Percentiles rank a stretch among this genome's conserved stretches.
Conservation (phyloP, 2,888 invertebrate genomes). For the Spodoptera exigua region DNA sequence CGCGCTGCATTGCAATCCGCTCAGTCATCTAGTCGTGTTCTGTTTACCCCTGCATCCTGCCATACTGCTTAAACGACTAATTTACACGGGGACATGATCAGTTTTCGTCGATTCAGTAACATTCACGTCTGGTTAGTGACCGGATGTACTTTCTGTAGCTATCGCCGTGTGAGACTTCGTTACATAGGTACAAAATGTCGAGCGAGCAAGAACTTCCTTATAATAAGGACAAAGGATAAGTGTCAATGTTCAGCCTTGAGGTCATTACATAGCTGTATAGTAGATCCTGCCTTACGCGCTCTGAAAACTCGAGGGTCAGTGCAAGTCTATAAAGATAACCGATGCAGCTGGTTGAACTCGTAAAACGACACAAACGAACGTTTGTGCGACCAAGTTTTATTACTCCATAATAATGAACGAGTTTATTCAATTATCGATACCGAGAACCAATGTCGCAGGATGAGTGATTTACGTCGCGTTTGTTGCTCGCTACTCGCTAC, state of each 20-base stretch:
- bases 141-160: slow-evolving; percentile 43
- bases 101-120: slow-evolving; percentile 42
- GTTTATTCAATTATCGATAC: slow-evolving; percentile 87
- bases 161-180: slow-evolving; percentile 14
- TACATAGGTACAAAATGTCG: background rate
- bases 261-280: slow-evolving; percentile 32
- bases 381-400: slow-evolving; percentile 81
- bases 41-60: slow-evolving; percentile 62
- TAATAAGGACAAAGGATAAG: slow-evolving; percentile 11
- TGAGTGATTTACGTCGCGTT: slow-evolving; percentile 78
- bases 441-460: slow-evolving; percentile 79
- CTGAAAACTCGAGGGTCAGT: slow-evolving; percentile 75
- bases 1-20: slow-evolving; percentile 78
- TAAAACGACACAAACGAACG: slow-evolving; percentile 82
- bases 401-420: slow-evolving; percentile 83
- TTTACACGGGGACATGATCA: slow-evolving; percentile 46
- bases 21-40: slow-evolving; percentile 71
- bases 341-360: slow-evolving; percentile 84
- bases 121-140: slow-evolving; percentile 30
- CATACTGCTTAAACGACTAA: slow-evolving; percentile 44
- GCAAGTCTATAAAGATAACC: slow-evolving; percentile 71
- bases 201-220: slow-evolving; percentile 7
- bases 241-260: slow-evolving; percentile 26
- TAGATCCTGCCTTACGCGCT: slow-evolving; percentile 48
- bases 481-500: slow-evolving; percentile 48